Evolutionary conservation across 2,797 vertebrate species (phyloP), one percentile per base, ranked within the genome.

Genomic region (Enteromius viviparus): DNA sequence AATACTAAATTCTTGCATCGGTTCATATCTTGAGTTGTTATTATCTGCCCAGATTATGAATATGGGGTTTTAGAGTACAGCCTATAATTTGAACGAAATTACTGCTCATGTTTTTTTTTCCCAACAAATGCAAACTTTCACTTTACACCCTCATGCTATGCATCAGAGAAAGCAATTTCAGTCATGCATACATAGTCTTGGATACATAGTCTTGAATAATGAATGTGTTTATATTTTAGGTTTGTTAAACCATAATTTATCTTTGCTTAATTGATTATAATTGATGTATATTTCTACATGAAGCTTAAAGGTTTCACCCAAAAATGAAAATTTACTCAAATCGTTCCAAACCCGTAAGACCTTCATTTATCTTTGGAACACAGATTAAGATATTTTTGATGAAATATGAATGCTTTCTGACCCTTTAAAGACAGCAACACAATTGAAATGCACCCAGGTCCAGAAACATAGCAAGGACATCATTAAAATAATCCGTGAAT

Each of bases 101-200:
- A 3, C 19, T 32, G 6, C 17, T 64, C 8, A 21, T 4, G 3
- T 34, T 34, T 34, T 5, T 34, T 49, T 65, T 10, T 26, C 45
- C 26, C 23, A 14, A 37, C 64, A 53, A 8, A 68, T 79, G 32
- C n/a, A 69, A 68, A 68, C 21, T 53, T 68, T 45, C 47, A 53
- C 26, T 21, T 79, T 21, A 40, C 77, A 68, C 64, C 6, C 32
- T 51, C 15, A 21, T 77, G 55, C 40, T 64, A 14, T 19, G 9
- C 34, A 29, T 49, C 26, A 32, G 64, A 14, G 15, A 77, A 77
- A 66, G 29, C 7, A 4, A 68, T 23, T 69, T 69, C 23, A 29
- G 55, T 78, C 76, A 11, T 79, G 47, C 32, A 23, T 29, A 49
- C 60, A 66, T 34, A 75, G 8, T 76, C 37, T 26, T 42, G 34